Evolutionary conservation across 2,113 vertebrate species (phyloP).

Genomic region (Embiotoca jacksoni): DNA sequence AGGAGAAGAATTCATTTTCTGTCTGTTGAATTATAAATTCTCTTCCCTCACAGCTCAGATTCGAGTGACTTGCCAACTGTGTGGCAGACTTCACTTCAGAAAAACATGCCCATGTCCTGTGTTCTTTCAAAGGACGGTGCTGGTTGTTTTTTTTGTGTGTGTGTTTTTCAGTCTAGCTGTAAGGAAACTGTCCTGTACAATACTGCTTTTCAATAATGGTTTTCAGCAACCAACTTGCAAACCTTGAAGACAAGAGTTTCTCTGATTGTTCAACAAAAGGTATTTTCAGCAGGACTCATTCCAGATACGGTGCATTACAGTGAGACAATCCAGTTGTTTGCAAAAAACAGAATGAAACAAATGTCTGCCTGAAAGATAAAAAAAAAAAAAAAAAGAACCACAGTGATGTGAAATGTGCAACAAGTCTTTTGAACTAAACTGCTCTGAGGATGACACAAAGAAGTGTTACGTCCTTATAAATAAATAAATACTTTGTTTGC

Average conservation of each 20-base stretch:
- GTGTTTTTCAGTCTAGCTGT: neutral
- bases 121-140: neutral
- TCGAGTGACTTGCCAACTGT: neutral
- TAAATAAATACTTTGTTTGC: too few species aligned
- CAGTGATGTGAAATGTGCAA: too few species aligned
- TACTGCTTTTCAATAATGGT: neutral
- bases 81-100: too few species aligned
- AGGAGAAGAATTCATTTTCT: constrained; percentile 55
- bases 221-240: neutral
- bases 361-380: neutral
- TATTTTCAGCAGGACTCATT: neutral
- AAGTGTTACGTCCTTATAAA: too few species aligned
- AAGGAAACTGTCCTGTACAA: neutral
- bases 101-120: neutral
- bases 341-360: neutral
- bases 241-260: neutral
- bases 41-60: constrained; percentile 40
- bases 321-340: neutral
- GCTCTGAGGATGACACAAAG: too few species aligned
- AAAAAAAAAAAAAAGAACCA: neutral
- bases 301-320: neutral
- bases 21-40: constrained; percentile 54
- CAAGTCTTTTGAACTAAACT: too few species aligned
- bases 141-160: neutral
- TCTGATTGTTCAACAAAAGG: neutral